Percentiles rank a stretch among this genome's conserved stretches.
Conservation (phyloP, 1,140 invertebrate genomes). For the Drosophila simulans region DNA sequence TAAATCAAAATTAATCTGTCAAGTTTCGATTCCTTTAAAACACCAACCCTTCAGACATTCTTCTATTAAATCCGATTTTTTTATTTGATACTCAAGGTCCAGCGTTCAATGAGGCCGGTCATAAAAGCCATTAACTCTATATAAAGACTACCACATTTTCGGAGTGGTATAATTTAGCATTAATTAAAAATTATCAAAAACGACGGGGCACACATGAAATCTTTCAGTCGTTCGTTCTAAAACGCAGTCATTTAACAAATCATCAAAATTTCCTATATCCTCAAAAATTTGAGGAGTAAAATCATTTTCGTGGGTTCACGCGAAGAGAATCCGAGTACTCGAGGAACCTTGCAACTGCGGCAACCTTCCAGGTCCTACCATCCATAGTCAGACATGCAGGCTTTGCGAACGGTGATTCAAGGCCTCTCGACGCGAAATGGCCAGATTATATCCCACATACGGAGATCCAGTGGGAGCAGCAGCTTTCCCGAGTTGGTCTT, state of each 20-base stretch:
- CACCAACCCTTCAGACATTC: neutral
- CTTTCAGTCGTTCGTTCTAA: conserved; percentile 4
- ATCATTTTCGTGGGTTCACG: neutral
- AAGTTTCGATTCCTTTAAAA: neutral
- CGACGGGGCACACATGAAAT: neutral
- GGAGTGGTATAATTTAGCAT: too few species aligned
- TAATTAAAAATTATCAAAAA: neutral
- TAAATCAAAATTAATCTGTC: conserved; percentile 15
- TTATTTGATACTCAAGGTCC: neutral
- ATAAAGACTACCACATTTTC: too few species aligned
- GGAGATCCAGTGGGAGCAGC: conserved; percentile 41
- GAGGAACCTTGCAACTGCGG: neutral
- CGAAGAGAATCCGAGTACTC: neutral
- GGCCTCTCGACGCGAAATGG: neutral
- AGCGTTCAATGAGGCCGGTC: too few species aligned
- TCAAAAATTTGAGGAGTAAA: neutral
- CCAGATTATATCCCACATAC: neutral
- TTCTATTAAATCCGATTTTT: neutral
- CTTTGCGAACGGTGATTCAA: conserved; percentile 1
- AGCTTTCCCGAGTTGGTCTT: conserved; percentile 19
- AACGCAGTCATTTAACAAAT: neutral
- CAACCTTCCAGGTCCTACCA: neutral
- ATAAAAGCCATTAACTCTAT: too few species aligned
- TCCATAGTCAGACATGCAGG: neutral
- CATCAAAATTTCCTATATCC: conserved; percentile 15